Base-by-base conservation (phyloP, 2,113 vertebrate species). In the Ammospiza caudacuta region DNA sequence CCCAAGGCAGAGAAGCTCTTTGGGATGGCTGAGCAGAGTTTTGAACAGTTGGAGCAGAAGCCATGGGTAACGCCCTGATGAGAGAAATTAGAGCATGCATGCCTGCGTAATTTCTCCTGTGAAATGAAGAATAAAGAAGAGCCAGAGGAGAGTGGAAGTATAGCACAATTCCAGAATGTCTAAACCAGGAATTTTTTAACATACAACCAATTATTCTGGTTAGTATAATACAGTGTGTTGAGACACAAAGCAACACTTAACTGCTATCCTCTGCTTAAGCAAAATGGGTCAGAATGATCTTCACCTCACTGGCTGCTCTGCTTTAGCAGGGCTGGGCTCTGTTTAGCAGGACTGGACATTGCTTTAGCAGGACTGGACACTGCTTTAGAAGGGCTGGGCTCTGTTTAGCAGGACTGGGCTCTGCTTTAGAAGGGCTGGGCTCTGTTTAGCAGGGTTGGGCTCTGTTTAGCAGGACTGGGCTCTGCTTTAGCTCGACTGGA, bases 101-200 rank as follows among this genome's bases (percentile, higher is more conserved):
- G 78, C 62, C 85, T 88, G 44, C 3, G 0, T 75, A 68, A 76
- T 83, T 91, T 94, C 49, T 68, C 23, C 46, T 91, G 70, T 82
- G 87, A 49, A 85, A 54, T 68, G 81, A 82, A 68, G 67, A 87
- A n/a, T 57, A 73, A 91, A 84, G 83, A 86, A 70, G 84, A 82
- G 44, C 35, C 35, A 68, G 82, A 83, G 52, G 31, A 94, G 28
- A 66, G 37, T 57, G 37, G 58, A 79, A 79, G 41, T 44, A 11
- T 15, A 79, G 27, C 27, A 37, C 31, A 54, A 41, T 63, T 93
- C 54, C 31, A 76, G 58, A 80, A 58, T 82, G 67, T n/a, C 24
- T 59, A 83, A 90, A 62, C 24, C 49, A 49, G 70, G 44, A 66
- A 5, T 31, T 15, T 76, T 92, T 82, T 66, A n/a, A 52, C 12